Base-by-base conservation (phyloP, 2,797 vertebrate species). In the Iguana delicatissima region DNA sequence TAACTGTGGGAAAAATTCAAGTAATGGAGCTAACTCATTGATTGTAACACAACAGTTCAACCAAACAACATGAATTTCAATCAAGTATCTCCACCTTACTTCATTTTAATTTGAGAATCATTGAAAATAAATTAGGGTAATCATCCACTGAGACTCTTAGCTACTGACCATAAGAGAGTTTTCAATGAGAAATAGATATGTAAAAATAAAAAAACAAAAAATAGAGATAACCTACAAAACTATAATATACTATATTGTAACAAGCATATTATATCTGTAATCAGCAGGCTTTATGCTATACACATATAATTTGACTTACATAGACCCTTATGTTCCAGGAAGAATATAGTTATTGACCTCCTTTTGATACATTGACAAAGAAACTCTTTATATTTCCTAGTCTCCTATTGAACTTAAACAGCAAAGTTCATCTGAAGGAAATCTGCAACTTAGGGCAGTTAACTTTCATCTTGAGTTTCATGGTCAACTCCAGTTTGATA, bases 61-160 rank as follows among this genome's bases (percentile, higher is more conserved):
- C 92, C 67, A 89, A 94, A 73, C 82, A 91, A 91, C 73, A 93
- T 91, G 91, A 94, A 94, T 96, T 95, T 93, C 93, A 94, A 92
- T 94, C 90, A 95, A 92, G 83, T 91, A 57, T 94, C 90, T 90
- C 92, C 80, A 91, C 89, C 93, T 90, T 92, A 86, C 87, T 91
- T 92, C 32, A 92, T 95, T 96, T 95, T 95, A 95, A 95, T 95
- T 95, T 96, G 92, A 95, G 95, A 96, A 95, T 94, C 95, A 96
- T 95, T 95, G 81, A 79, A 96, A 95, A 95, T 92, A 95, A 95
- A 95, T 96, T 94, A 92, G 85, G 18, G 57, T 52, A 92, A 94
- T 96, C 94, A 96, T 93, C 93, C 84, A 67, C 89, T 74, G 84
- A 94, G 91, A 92, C 55, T 91, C 80, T n/a, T 32, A 84, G 89